Evolutionary conservation across 2,113 vertebrate genomes (phyloP).

Genomic region (Eudyptes chrysolophus): DNA sequence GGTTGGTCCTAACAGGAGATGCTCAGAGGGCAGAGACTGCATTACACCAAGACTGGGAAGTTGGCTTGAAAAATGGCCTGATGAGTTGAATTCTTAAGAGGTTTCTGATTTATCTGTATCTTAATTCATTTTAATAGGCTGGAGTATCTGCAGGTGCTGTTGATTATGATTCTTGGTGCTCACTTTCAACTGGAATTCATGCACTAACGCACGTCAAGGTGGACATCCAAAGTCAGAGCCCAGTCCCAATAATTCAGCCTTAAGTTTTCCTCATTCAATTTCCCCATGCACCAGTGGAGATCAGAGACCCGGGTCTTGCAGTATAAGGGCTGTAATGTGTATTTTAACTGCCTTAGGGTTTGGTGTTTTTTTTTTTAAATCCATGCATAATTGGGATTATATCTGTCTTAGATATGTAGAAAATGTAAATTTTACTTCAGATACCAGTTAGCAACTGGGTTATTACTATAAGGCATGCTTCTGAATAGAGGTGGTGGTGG

Average conservation of each 20-base stretch:
- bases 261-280: background rate
- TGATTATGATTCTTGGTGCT: constrained; percentile 38
- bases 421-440: background rate
- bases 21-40: background rate
- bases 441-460: background rate
- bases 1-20: background rate
- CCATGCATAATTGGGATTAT: background rate
- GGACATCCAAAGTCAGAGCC: constrained; percentile 31
- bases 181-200: background rate
- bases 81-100: constrained; percentile 9
- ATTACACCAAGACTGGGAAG: background rate
- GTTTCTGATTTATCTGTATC: constrained; percentile 31
- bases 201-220: background rate
- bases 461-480: background rate
- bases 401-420: background rate
- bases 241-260: constrained; percentile 15
- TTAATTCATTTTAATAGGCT: constrained; percentile 44
- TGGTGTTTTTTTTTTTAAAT: background rate
- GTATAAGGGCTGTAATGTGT: background rate
- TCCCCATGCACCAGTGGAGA: background rate
- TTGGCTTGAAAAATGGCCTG: background rate
- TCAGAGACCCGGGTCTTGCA: background rate
- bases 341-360: background rate
- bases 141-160: constrained; percentile 21
- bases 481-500: background rate